phyloP scores from a whole-genome alignment of 1,140 invertebrate species.

The Ladona fulva region DNA sequence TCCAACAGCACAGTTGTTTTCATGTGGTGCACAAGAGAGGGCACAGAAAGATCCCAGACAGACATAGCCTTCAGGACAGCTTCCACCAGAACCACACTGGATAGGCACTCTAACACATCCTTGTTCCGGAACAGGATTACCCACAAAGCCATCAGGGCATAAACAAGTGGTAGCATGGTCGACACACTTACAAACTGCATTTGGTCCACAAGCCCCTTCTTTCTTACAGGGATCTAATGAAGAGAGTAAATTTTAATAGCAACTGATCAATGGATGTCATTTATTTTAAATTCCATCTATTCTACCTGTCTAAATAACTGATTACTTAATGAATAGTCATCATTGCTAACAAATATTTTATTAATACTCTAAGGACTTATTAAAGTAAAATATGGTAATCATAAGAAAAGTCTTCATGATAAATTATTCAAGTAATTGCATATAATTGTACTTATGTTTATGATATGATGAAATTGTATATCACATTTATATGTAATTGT shows the following conservation, averaged over 20 bases:
- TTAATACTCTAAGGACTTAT: not conserved
- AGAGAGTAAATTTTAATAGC: not conserved
- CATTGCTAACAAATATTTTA: no score
- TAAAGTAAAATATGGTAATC: not conserved
- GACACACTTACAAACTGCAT: conserved; percentile 65
- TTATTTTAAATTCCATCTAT: no score
- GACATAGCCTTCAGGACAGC: conserved; percentile 61
- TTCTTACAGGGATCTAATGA: conserved; percentile 61
- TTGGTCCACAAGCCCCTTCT: conserved; percentile 70
- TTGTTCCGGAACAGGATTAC: conserved; percentile 78
- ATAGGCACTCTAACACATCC: conserved; percentile 70
- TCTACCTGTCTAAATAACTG: no score
- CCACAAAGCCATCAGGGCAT: conserved; percentile 74
- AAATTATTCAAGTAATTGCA: no score
- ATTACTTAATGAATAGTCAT: no score
- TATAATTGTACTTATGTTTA: no score
- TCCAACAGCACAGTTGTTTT: conserved; percentile 65
- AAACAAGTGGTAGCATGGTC: conserved; percentile 62
- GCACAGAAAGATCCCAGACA: conserved; percentile 67
- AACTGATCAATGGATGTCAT: no score
- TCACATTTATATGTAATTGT: no score
- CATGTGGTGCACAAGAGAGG: conserved; percentile 51
- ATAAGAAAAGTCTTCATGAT: no score
- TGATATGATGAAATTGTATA: no score
- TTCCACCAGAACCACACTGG: conserved; percentile 48